Evolutionary conservation across 2,888 invertebrate genomes (phyloP), one percentile per base, ranked within the genome.

Genomic region (Ctenicera cuprea): DNA sequence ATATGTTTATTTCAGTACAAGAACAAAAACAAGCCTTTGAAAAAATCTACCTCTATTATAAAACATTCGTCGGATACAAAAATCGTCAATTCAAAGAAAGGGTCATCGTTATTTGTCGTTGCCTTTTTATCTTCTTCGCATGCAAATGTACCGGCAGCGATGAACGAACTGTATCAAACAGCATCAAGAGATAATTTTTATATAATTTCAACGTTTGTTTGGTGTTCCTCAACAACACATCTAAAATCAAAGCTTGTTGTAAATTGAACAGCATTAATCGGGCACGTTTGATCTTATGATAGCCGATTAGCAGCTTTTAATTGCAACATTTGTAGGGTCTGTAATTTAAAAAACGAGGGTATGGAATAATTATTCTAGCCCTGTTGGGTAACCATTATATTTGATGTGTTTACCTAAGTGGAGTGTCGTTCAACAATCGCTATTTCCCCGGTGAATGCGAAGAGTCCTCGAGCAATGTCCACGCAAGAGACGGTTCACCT

Each of bases 41-140:
- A 48, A 48, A 3, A 48, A 48, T 5, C 48, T 48, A 18, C 16
- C 14, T 48, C 48, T 18, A 18, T 48, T 48, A 48, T 48, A 48
- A 48, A 48, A 18, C 48, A 48, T 48, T 48, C 48, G 20, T 3
- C 63, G 63, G 22, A 43, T 63, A 63, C 41, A 63, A 77, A 75
- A 77, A 77, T 69, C 75, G 64, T 57, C 71, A 72, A 77, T 73
- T 77, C 65, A 38, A 59, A 48, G 45, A 75, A 74, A 73, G 71
- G 75, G 75, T 71, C 68, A 72, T 74, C 74, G 62, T 77, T 75
- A 77, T 77, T 77, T 77, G 77, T 75, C 75, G 68, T 73, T 77
- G 67, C 73, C 77, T 75, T 75, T 75, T 76, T 75, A 73, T 63
- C 67, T 54, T n/a, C 54, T 63, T 33, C 73, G 59, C 59, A 65